These are phyloP conservation scores for Cricetomys ansorgei DNA, from an alignment of 2,113 vertebrate species.

Conservation along the genomic window DNA sequence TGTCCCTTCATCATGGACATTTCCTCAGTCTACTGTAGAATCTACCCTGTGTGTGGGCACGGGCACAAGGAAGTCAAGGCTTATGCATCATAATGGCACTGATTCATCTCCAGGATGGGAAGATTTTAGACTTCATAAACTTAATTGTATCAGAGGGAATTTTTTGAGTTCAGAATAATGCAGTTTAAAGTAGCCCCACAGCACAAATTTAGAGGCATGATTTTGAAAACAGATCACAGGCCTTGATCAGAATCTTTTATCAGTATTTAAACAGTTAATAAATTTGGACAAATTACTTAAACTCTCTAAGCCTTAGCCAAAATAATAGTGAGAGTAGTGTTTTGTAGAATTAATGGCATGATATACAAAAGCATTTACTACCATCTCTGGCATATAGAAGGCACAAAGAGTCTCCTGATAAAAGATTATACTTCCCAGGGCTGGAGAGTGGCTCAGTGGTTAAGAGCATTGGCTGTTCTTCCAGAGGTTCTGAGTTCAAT, in stretches of 20 bases:
- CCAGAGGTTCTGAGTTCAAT: neutral
- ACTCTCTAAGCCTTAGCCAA: neutral
- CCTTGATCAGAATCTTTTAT: neutral
- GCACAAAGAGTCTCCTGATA: neutral
- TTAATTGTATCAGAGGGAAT: neutral
- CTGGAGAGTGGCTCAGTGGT: neutral
- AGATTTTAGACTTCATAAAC: neutral
- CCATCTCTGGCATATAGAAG: neutral
- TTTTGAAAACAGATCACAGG: neutral
- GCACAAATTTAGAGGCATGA: neutral
- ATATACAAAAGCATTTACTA: neutral
- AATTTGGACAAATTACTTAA: neutral
- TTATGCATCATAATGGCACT: neutral
- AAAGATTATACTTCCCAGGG: neutral
- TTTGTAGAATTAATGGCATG: neutral
- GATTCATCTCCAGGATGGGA: neutral
- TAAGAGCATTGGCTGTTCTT: neutral
- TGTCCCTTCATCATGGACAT: neutral
- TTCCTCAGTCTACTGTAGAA: neutral
- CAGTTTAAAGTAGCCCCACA: neutral
- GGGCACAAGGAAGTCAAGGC: neutral
- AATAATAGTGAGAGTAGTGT: neutral
- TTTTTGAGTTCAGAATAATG: constrained; percentile 4
- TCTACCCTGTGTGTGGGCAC: neutral
- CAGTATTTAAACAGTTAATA: neutral